Conservation (phyloP, 2,888 invertebrate genomes). For the Blastobasis lacticolella region DNA sequence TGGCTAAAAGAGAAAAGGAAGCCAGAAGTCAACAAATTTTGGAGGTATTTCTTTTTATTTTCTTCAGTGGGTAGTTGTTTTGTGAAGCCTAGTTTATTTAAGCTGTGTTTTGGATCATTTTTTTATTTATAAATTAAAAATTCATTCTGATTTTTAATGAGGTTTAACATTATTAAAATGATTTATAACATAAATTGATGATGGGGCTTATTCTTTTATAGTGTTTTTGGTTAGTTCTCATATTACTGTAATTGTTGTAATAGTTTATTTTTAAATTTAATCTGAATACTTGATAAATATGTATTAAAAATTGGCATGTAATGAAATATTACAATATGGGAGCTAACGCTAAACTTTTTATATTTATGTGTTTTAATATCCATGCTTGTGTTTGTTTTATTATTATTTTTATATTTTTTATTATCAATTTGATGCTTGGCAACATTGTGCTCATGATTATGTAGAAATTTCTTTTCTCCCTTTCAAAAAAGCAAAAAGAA, state of each 20-base stretch:
- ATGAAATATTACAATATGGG: conserved; percentile 7
- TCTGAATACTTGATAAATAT: too few relatives aligned
- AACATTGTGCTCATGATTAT: conserved; percentile 68
- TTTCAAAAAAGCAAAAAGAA: conserved; percentile 48
- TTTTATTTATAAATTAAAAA: too few relatives aligned
- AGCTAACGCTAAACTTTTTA: conserved; percentile 17
- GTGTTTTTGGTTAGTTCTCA: too few relatives aligned
- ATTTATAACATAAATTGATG: too few relatives aligned
- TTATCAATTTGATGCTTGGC: conserved; percentile 75
- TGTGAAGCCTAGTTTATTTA: too few relatives aligned
- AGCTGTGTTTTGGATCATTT: too few relatives aligned
- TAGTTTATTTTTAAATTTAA: too few relatives aligned
- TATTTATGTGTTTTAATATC: conserved; percentile 35
- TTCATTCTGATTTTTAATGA: too few relatives aligned
- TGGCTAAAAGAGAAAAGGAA: conserved; percentile 86
- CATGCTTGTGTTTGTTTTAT: conserved; percentile 68
- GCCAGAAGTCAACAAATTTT: conserved; percentile 88
- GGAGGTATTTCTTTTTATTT: conserved; percentile 77
- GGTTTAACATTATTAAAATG: too few relatives aligned
- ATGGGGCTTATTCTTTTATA: too few relatives aligned
- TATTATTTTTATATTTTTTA: conserved; percentile 40
- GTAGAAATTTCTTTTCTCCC: conserved; percentile 19
- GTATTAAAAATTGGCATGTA: too few relatives aligned
- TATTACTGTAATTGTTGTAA: too few relatives aligned
- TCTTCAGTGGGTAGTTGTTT: neutral